Base-by-base conservation (phyloP, 1,140 invertebrate species). In the Bombus difficillimus region DNA sequence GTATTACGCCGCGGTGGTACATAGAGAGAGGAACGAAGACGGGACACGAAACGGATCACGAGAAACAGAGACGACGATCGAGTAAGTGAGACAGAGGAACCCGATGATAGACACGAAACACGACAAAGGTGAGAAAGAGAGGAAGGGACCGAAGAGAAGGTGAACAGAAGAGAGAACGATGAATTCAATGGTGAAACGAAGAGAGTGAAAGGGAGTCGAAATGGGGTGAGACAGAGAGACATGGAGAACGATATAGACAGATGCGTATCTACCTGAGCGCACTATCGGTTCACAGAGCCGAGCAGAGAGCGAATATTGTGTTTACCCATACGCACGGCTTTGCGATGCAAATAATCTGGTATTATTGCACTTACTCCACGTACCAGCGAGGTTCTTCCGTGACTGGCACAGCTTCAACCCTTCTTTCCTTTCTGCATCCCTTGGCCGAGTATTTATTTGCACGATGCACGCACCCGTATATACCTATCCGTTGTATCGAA, bases 271-370 rank as follows among this genome's bases (percentile, higher is more conserved):
- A 92, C 91, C 92, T 94, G 93, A 86, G 84, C 85, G 85, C 91
- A 91, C 91, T 92, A 94, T 94, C 93, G 92, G 93, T 93, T 94
- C 94, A 94, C 93, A 94, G 94, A 94, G 86, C 91, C 91, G 92
- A 92, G 92, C 91, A 92, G 93, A 93, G 92, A 95, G 94, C 94
- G 94, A 95, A 95, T 95, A 95, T 95, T 95, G 94, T 95, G 94
- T 95, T 95, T 95, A 94, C 94, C 91, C 93, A 93, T 94, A 95
- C 94, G 94, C 94, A 95, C 93, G 93, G 93, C 92, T 94, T 94
- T 94, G 94, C 93, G 94, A 94, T 95, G 94, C 94, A 95, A 95
- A 95, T 95, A 95, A 95, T 95, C 94, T 94, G 93, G 94, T 94
- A 95, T 95, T 95, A 95, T 95, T 95, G 93, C 94, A 95, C 94